phyloP scores from a whole-genome alignment of 1,140 invertebrate genomes.

The Sarcophaga bullata region DNA sequence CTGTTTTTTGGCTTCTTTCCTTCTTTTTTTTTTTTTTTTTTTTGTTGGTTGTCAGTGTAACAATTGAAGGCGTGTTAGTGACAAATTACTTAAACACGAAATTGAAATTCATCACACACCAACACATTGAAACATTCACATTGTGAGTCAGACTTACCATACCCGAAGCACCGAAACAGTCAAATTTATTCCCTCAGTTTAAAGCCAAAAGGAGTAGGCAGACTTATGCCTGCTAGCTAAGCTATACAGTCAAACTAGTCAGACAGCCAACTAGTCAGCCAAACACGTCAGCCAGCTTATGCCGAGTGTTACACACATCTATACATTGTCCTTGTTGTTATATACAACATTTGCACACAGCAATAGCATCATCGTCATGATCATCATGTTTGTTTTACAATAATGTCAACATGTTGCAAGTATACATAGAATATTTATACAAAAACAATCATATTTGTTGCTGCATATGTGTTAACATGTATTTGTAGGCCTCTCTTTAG shows the following conservation, averaged over 20 bases:
- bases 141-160: neutral
- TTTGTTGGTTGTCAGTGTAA: neutral
- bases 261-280: neutral
- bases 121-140: neutral
- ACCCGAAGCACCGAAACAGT: neutral
- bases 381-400: constrained; percentile 29
- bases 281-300: neutral
- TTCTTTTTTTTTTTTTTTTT: neutral
- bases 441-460: constrained; percentile 25
- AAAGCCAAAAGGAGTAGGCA: neutral
- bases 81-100: constrained; percentile 39
- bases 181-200: neutral
- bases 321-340: too few relatives aligned
- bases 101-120: constrained; percentile 33
- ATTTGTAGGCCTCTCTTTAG: too few relatives aligned
- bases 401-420: constrained; percentile 37
- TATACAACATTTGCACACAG: neutral
- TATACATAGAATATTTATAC: neutral
- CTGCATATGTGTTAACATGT: too few relatives aligned
- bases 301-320: too few relatives aligned
- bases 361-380: neutral
- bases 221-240: neutral
- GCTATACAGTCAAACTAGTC: neutral
- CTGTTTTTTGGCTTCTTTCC: neutral
- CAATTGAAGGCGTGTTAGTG: constrained; percentile 37